Evolutionary conservation across 2,113 vertebrate species (phyloP).

Genomic region (Ageneiosus marmoratus): DNA sequence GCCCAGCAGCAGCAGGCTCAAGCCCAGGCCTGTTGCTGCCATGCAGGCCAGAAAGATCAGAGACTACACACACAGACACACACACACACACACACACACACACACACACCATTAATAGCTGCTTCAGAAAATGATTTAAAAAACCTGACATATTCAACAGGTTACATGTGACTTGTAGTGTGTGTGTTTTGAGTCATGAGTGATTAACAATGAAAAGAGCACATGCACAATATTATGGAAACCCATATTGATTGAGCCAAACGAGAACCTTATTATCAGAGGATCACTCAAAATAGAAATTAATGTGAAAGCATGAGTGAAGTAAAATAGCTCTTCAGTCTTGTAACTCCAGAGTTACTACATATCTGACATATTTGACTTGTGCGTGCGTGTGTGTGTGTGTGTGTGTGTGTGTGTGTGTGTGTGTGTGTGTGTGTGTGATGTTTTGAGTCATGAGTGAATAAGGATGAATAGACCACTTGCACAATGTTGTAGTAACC

Average conservation of each 20-base stretch:
- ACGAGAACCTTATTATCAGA: constrained; percentile 52
- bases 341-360: constrained; percentile 67
- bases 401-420: too few relatives aligned
- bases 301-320: constrained; percentile 66
- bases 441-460: background rate
- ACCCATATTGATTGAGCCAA: constrained; percentile 40
- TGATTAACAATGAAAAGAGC: background rate
- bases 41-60: constrained; percentile 83
- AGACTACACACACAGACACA: constrained; percentile 69
- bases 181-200: background rate
- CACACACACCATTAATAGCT: constrained; percentile 6
- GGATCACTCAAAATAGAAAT: constrained; percentile 34
- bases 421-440: too few relatives aligned
- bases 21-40: constrained; percentile 77
- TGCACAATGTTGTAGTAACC: constrained; percentile 38
- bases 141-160: background rate
- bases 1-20: constrained; percentile 82
- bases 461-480: background rate
- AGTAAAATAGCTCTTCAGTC: constrained; percentile 55
- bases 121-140: background rate
- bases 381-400: too few relatives aligned
- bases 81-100: constrained; percentile 21
- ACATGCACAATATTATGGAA: constrained; percentile 30
- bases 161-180: background rate
- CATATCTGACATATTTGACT: too few relatives aligned